Conservation (phyloP, 2,888 invertebrate genomes). For the Abrostola triplasia region DNA sequence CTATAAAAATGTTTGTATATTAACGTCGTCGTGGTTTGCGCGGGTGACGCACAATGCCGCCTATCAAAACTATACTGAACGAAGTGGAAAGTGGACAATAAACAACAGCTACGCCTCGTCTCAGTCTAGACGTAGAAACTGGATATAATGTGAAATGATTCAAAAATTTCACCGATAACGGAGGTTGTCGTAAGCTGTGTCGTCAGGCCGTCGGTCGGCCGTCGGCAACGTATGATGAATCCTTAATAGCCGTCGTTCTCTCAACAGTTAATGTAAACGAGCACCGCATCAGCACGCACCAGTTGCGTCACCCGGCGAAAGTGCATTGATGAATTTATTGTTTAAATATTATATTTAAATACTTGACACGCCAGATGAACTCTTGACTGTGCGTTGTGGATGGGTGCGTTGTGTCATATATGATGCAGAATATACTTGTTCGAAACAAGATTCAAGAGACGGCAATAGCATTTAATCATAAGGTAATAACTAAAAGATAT, state of each 20-base stretch:
- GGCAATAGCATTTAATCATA: too few relatives aligned
- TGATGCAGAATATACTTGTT: too few relatives aligned
- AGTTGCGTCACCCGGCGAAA: constrained; percentile 81
- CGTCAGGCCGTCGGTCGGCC: not conserved
- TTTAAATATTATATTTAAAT: constrained; percentile 58
- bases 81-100: constrained; percentile 40
- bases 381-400: constrained; percentile 1
- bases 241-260: constrained; percentile 73
- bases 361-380: constrained; percentile 45
- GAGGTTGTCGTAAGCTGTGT: constrained; percentile 57
- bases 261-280: constrained; percentile 75
- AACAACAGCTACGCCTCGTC: constrained; percentile 39
- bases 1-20: too few relatives aligned
- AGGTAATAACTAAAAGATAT: too few relatives aligned
- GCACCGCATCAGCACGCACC: constrained; percentile 74
- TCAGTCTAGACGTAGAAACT: constrained; percentile 57
- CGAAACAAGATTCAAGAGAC: not conserved
- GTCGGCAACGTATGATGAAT: constrained; percentile 61
- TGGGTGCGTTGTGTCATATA: not conserved
- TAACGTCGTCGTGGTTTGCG: too few relatives aligned
- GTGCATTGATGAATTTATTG: constrained; percentile 75
- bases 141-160: constrained; percentile 54
- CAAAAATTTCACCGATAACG: constrained; percentile 61
- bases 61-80: constrained; percentile 14
- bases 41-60: constrained; percentile 10